phyloP scores from a whole-genome alignment of 2,888 invertebrate genomes.

The Dicyrtomina minuta region DNA sequence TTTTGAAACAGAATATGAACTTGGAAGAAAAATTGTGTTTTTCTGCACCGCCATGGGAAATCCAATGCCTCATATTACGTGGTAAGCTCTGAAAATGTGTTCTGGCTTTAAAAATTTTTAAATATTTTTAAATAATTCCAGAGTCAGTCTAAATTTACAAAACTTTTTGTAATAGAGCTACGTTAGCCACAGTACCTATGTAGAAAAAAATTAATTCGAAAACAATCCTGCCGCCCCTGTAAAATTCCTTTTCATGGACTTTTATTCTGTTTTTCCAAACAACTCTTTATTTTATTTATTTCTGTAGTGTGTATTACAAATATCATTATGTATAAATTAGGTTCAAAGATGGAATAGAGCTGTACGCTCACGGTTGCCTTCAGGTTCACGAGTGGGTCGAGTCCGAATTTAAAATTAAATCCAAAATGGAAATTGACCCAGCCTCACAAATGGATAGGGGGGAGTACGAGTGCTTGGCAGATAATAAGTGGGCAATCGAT shows the following conservation, averaged over 20 bases:
- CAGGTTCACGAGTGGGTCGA: constrained; percentile 71
- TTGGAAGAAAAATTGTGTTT: constrained; percentile 74
- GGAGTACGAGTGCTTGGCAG: constrained; percentile 71
- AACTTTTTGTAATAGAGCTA: too few species aligned
- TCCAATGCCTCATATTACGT: constrained; percentile 73
- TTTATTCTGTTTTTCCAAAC: not conserved
- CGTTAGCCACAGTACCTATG: too few species aligned
- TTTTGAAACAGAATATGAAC: constrained; percentile 71
- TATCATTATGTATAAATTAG: too few species aligned
- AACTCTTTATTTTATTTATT: too few species aligned
- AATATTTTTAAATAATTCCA: too few species aligned
- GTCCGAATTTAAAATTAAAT: constrained; percentile 67
- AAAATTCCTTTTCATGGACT: not conserved
- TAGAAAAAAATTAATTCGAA: too few species aligned
- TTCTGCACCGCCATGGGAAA: constrained; percentile 72
- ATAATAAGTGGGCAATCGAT: constrained; percentile 71
- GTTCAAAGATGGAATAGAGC: constrained; percentile 71
- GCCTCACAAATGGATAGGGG: constrained; percentile 69
- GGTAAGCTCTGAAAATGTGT: constrained; percentile 62
- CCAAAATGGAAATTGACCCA: constrained; percentile 74
- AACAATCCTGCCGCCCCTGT: too few species aligned
- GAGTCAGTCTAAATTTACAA: too few species aligned
- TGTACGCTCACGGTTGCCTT: constrained; percentile 70
- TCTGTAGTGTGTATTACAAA: not conserved
- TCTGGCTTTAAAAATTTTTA: too few species aligned